Base-by-base conservation (phyloP, 37 sponge, comb jelly and placozoan genomes). In the Oscarella lobularis region DNA sequence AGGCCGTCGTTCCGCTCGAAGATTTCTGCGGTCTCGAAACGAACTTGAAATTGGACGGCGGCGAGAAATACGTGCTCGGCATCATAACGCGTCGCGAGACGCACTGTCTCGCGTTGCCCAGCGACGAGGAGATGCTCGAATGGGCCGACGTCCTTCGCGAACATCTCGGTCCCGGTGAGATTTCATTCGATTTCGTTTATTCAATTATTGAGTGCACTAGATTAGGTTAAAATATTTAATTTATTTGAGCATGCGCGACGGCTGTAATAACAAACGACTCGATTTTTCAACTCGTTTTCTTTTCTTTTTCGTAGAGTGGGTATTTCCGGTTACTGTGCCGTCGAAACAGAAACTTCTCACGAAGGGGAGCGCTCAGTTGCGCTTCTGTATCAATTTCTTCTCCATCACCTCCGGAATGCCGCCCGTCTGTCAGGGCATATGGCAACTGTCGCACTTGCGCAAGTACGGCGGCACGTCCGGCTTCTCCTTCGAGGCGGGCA, bases 401-500 rank as follows among this genome's bases (percentile, higher is more conserved):
- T 29, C 29, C 4, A 29, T 68, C 29, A 68, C 71, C 31, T 5
- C 6, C 33, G 71, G 71, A 5, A 29, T 4, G 29, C 71, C 71
- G 31, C 71, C 71, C 6, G 71, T 68, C 31, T 68, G 71, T 20
- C 71, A 29, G 4, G 71, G 71, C 33, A 4, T 68, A 5, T 68
- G 71, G 71, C 71, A 68, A 35, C 31, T 29, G 4, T 29, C 6
- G 5, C 71, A 68, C 31, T 20, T 68, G 6, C 71, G 71, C 4
- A 4, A 14, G 6, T 68, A 68, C 31, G 71, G 71, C 6, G 71
- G 71, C 71, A 34, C 71, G 29, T 5, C 29, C 5, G 31, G 71
- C 6, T 68, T 68, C 31, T 68, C 71, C 35, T 68, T 68, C 33
- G 71, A 68, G 31, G 6, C 71, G 5, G 71, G 71, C 31, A 48